Conservation (phyloP, 1,140 invertebrate species). For the Bombus polaris region DNA sequence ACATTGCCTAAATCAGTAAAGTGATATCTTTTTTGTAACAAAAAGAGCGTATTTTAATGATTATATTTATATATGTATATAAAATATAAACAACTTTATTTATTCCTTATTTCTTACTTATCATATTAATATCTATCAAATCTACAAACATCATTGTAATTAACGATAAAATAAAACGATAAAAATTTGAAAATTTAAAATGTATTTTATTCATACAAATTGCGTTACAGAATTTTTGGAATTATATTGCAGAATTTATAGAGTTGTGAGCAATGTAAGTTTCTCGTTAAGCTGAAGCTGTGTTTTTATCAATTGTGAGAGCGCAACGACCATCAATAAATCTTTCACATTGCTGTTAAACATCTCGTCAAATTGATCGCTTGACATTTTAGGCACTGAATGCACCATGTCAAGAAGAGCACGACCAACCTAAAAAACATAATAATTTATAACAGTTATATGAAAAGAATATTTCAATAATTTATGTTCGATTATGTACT, state of each 20-base stretch:
- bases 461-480: not conserved
- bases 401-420: conserved; percentile 94
- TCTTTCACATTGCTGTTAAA: conserved; percentile 98
- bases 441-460: conserved; percentile 4
- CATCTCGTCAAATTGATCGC: conserved; percentile 96
- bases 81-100: conserved; percentile 36
- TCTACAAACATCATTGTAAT: not conserved
- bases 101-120: conserved; percentile 32
- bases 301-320: conserved; percentile 97
- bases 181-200: conserved; percentile 17
- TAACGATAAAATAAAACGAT: not conserved
- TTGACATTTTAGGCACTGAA: conserved; percentile 94
- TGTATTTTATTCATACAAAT: conserved; percentile 32
- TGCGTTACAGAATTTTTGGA: conserved; percentile 1
- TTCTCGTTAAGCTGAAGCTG: conserved; percentile 98
- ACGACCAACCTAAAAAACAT: conserved; percentile 86
- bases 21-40: not conserved
- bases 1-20: not conserved
- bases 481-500: conserved; percentile 58
- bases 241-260: conserved; percentile 74
- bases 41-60: not conserved
- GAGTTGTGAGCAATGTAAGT: conserved; percentile 90
- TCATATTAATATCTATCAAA: not conserved
- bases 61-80: conserved; percentile 16
- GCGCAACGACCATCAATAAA: conserved; percentile 97